Percentiles rank a stretch among this genome's conserved stretches.
phyloP scores from a whole-genome alignment of 2,888 invertebrate species.

The Mermis nigrescens region DNA sequence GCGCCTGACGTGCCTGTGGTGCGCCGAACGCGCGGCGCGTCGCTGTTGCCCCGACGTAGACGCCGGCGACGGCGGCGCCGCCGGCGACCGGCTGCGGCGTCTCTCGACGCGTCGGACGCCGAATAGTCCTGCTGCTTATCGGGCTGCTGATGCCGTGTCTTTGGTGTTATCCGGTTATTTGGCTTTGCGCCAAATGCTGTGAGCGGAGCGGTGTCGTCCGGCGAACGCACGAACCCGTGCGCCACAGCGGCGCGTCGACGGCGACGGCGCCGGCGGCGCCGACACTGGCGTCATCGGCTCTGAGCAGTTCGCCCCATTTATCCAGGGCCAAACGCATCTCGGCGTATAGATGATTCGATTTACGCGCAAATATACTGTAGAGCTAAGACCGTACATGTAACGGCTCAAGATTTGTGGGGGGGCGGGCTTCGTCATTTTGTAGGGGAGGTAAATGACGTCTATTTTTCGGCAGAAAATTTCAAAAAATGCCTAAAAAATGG shows the following conservation, averaged over 20 bases:
- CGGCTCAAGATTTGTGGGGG: too few relatives aligned
- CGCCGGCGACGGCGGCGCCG: constrained; percentile 37
- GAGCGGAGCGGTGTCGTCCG: constrained; percentile 61
- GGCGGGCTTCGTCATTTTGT: too few relatives aligned
- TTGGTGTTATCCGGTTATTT: constrained; percentile 74
- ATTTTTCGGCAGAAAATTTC: too few relatives aligned
- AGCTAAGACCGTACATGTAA: too few relatives aligned
- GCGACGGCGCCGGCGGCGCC: not conserved
- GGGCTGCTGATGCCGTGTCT: constrained; percentile 74
- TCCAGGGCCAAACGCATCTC: too few relatives aligned
- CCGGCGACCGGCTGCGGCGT: constrained; percentile 26
- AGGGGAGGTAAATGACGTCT: too few relatives aligned
- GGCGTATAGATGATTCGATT: too few relatives aligned
- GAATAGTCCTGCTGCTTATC: constrained; percentile 64
- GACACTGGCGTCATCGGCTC: not conserved
- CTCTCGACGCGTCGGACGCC: constrained; percentile 44
- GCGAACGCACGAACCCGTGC: constrained; percentile 46
- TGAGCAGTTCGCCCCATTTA: too few relatives aligned
- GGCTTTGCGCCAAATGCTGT: constrained; percentile 62
- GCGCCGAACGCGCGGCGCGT: constrained; percentile 72
- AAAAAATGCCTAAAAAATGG: too few relatives aligned
- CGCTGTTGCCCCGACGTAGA: constrained; percentile 84
- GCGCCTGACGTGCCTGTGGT: constrained; percentile 59
- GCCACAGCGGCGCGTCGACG: not conserved
- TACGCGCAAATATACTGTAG: too few relatives aligned